These are phyloP conservation scores for Antheraea yamamai DNA, from an alignment of 2,888 invertebrate genomes.

Conservation along the genomic window DNA sequence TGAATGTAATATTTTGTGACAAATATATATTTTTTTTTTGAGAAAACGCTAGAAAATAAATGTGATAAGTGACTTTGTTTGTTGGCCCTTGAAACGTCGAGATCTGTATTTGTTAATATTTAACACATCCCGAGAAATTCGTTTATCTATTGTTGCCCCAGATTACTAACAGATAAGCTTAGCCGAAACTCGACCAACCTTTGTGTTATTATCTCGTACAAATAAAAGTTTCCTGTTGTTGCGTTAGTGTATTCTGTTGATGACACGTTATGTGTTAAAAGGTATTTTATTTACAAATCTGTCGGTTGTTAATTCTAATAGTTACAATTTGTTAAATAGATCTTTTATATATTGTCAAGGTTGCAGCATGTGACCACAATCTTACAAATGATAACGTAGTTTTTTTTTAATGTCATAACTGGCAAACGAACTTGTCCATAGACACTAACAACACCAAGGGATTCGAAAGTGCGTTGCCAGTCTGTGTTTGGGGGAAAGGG, in stretches of 20 bases:
- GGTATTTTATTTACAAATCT: slow-evolving; percentile 40
- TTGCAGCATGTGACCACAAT: too few relatives aligned
- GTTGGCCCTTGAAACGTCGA: slow-evolving; percentile 21
- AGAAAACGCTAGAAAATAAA: slow-evolving; percentile 6
- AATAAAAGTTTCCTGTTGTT: slow-evolving; percentile 76
- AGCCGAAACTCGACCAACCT: slow-evolving; percentile 65
- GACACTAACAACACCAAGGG: too few relatives aligned
- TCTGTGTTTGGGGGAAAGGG: too few relatives aligned
- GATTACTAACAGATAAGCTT: slow-evolving; percentile 69
- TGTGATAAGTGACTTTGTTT: slow-evolving; percentile 11
- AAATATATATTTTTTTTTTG: background rate
- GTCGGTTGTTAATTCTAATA: background rate
- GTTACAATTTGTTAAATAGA: background rate
- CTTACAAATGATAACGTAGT: too few relatives aligned
- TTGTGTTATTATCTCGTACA: slow-evolving; percentile 76
- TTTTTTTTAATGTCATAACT: too few relatives aligned
- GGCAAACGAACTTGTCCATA: too few relatives aligned
- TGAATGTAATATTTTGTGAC: background rate
- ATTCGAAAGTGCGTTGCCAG: too few relatives aligned
- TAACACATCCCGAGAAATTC: slow-evolving; percentile 75
- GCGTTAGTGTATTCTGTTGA: slow-evolving; percentile 41
- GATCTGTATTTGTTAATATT: slow-evolving; percentile 65
- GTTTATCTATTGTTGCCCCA: slow-evolving; percentile 66
- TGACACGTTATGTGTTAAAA: slow-evolving; percentile 54
- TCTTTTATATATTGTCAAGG: background rate